Conservation (phyloP, 2,113 vertebrate species). For the Piaya cayana region DNA sequence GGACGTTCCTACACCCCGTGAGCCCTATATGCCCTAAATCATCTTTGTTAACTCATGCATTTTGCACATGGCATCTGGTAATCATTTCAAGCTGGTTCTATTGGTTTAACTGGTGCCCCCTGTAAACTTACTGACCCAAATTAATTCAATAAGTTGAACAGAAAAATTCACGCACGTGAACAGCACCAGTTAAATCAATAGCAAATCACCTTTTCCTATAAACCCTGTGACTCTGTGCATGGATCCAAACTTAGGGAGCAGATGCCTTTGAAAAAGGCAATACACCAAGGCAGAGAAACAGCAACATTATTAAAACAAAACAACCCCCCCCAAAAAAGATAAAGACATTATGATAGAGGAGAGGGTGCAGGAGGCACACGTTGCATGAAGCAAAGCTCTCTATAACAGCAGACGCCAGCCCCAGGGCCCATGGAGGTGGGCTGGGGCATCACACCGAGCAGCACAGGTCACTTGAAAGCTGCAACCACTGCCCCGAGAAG, state of each 20-base stretch:
- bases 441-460: not conserved
- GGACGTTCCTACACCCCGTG: not conserved
- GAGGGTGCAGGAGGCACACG: not conserved
- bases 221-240: not conserved
- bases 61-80: not conserved
- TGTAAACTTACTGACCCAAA: not conserved
- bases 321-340: not conserved
- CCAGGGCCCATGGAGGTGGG: accelerated
- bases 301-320: not conserved
- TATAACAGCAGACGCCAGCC: not conserved
- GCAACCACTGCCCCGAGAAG: not conserved
- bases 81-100: not conserved
- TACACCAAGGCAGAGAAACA: not conserved
- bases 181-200: not conserved
- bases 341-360: not conserved
- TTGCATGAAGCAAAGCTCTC: not conserved
- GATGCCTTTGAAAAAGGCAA: not conserved
- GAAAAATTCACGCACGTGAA: not conserved
- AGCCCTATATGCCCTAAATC: not conserved
- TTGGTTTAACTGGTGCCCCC: not conserved
- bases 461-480: not conserved
- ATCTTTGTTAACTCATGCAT: not conserved
- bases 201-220: not conserved
- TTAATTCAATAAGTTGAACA: not conserved
- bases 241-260: not conserved